These are phyloP conservation scores for Spodoptera exigua DNA, from an alignment of 2,888 invertebrate species.

Conservation along the genomic window DNA sequence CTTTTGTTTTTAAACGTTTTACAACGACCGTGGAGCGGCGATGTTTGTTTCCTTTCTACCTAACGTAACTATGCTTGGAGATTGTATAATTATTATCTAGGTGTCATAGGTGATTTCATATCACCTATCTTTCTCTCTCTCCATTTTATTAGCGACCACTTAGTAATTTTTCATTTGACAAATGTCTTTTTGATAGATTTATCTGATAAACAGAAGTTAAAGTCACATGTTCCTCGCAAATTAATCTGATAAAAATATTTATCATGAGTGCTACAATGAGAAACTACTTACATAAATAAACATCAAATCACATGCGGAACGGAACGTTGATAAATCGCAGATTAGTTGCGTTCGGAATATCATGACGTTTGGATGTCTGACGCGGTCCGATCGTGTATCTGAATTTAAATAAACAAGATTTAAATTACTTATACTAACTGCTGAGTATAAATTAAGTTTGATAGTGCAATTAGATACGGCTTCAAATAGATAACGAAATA, in stretches of 20 bases:
- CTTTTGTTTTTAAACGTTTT: conserved; percentile 61
- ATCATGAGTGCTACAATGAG: conserved; percentile 46
- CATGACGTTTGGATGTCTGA: conserved; percentile 53
- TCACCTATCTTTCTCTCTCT: not conserved
- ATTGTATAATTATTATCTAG: conserved; percentile 16
- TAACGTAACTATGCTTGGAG: conserved; percentile 20
- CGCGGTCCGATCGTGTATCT: conserved; percentile 29
- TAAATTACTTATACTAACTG: conserved; percentile 35
- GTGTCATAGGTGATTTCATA: conserved; percentile 10
- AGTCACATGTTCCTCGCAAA: conserved; percentile 61
- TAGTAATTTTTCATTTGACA: conserved; percentile 16
- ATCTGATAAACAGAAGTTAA: conserved; percentile 39
- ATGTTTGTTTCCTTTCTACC: conserved; percentile 49
- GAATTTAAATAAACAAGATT: conserved; percentile 33
- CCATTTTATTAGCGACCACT: not conserved
- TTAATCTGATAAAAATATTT: conserved; percentile 58
- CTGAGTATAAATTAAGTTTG: conserved; percentile 39
- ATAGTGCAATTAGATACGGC: conserved; percentile 38
- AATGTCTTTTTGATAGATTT: conserved; percentile 34
- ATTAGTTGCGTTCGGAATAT: conserved; percentile 71
- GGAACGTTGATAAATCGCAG: conserved; percentile 67
- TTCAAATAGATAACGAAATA: conserved; percentile 52
- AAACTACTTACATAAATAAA: conserved; percentile 47
- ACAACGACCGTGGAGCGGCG: conserved; percentile 37
- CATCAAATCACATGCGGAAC: conserved; percentile 68